A percentile compares a stretch with the other conserved stretches of the same genome.
These are phyloP conservation scores for Tamandua tetradactyla DNA, from an alignment of 2,797 vertebrate species.

Conservation along the genomic window DNA sequence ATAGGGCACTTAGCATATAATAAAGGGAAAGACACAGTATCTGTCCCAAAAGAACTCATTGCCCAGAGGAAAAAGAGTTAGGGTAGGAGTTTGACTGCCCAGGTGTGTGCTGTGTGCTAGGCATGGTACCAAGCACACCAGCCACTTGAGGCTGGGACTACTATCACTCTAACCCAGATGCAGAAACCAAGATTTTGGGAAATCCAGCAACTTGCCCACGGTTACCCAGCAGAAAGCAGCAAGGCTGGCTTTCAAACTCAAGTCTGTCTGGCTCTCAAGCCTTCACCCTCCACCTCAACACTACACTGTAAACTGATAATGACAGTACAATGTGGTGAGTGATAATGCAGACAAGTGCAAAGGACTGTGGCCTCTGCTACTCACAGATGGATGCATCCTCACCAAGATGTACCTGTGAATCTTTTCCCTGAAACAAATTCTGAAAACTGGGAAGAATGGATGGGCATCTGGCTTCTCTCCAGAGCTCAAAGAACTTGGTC, in stretches of 20 bases:
- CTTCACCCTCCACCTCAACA: not conserved
- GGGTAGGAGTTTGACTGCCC: not conserved
- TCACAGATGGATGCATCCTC: not conserved
- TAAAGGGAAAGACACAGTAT: not conserved
- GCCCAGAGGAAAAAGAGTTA: not conserved
- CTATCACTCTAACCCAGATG: not conserved
- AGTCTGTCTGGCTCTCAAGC: not conserved
- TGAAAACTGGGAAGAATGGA: not conserved
- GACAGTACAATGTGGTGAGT: not conserved
- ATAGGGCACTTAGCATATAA: not conserved
- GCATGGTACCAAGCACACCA: not conserved
- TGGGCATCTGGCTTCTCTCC: not conserved
- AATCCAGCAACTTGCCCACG: not conserved
- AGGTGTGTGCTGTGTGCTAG: not conserved
- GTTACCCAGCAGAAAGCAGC: not conserved
- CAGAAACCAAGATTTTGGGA: not conserved
- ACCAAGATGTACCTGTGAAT: not conserved
- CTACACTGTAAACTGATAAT: not conserved
- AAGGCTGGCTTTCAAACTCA: fast-evolving
- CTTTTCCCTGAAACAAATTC: not conserved
- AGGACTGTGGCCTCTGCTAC: not conserved
- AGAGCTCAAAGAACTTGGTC: not conserved
- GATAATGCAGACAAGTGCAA: not conserved
- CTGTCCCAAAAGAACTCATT: not conserved
- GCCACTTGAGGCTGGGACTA: not conserved